Base-by-base conservation (phyloP, 2,113 vertebrate species). In the Erpornis zantholeuca region DNA sequence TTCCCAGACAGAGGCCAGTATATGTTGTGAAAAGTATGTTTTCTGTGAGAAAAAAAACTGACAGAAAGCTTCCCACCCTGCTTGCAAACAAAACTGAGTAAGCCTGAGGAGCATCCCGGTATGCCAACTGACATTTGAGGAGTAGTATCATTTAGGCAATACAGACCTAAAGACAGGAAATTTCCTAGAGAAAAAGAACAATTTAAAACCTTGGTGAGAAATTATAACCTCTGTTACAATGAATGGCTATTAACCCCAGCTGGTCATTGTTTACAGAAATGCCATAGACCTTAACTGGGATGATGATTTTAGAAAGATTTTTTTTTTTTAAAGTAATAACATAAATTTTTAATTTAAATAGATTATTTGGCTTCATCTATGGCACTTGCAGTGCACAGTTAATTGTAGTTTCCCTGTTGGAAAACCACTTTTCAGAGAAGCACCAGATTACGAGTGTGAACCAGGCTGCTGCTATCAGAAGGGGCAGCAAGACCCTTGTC, bases 21-120 rank as follows among this genome's bases (percentile, higher is more conserved):
- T 47, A 68, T 61, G 28, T 57, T 86, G 40, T 53, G 49, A 81
- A 81, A 92, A 93, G 12, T 40, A 9, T 82, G 38, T 92, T 86
- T 94, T 88, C 44, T 7, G 12, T 53, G 21, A 92, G 65, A 88
- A 96, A 93, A 11, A 88, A 80, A 90, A 90, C 78, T 57, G 79
- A 90, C 59, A 86, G 72, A 64, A 78, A 68, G 47, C 20, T 94
- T 92, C 80, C 69, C 65, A 93, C 25, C 53, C 57, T 75, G 23
- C 40, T 53, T 12, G 2, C 44, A 78, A 52, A 76, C 57, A 57
- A 90, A 94, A 70, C 79, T 18, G 36, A 78, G 60, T 68, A 90
- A 94, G 36, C 33, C 70, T 80, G 82, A 88, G 92, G 12, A 94
- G 40, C 56, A 83, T n/a, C 33, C 64, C 47, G 83, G 25, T 42